Base-by-base conservation (phyloP, 1,140 invertebrate species). In the Centruroides vittatus region DNA sequence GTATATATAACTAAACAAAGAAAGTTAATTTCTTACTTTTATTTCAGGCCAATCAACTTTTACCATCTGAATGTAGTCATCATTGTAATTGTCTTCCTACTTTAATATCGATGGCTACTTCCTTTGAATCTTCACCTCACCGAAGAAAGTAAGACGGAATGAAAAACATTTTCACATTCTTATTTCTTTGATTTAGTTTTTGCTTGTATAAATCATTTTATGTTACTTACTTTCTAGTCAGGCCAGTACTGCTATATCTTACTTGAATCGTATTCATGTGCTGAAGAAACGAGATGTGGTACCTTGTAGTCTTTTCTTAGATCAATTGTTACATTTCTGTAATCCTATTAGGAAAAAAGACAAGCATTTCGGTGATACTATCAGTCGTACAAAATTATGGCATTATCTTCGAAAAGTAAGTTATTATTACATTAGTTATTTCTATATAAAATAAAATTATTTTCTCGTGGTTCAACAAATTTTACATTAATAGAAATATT, bases 31-130 rank as follows among this genome's bases (percentile, higher is more conserved):
- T 36, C 35, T 47, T 46, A 53, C 53, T 58, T 60, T 8, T 59
- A 23, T 61, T 63, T 2, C 55, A 70, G 68, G 65, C 65, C 46
- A 87, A 91, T 71, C 79, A 82, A 13, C 79, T 90, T 49, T 74
- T 95, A 63, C 91, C 92, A 46, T 79, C 86, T 9, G 89, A 93
- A 70, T 86, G 88, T 65, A 86, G 84, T 70, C 83, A 86, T 70
- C 78, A 88, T 41, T 86, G 84, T 48, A 86, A 91, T 6, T 84
- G 88, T 5, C 75, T 94, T 58, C 89, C 91, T 1, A 82, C 82
- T 61, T 74, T 96, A 13, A 74, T 94, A 62, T 79, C 84, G 3
- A 82, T 88, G 66, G 88, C 88, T 9, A 82, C 86, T n/a, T 79
- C 70, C 5, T 65, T 66, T 59, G 63, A 70, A 61, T 67, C 58